phyloP scores from a whole-genome alignment of 2,797 vertebrate genomes.

The Coracias cyanogaster region DNA sequence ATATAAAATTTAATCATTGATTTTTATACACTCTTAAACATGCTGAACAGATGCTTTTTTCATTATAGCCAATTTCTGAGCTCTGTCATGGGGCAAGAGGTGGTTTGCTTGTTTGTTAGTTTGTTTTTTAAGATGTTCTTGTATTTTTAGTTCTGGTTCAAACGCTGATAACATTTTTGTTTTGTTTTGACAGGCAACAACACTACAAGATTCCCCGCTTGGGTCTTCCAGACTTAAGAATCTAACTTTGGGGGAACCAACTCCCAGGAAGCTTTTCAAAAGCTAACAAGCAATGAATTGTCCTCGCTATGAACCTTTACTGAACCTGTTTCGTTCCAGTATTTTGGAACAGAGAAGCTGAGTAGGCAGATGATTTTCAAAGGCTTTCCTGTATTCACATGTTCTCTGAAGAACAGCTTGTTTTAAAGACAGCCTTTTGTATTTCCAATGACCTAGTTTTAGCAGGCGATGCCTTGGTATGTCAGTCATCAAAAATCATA shows the following conservation, averaged over 20 bases:
- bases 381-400: background rate
- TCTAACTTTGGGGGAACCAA: slow-evolving; percentile 62
- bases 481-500: background rate
- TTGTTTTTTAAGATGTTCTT: background rate
- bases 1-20: background rate
- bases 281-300: background rate
- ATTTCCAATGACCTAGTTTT: background rate
- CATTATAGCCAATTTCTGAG: background rate
- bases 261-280: slow-evolving; percentile 75
- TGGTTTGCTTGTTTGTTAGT: too few relatives aligned
- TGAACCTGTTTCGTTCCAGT: background rate
- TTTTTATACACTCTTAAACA: background rate
- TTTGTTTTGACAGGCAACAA: slow-evolving; percentile 60
- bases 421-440: background rate
- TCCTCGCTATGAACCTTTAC: background rate
- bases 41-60: background rate
- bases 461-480: background rate
- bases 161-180: background rate
- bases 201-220: slow-evolving; percentile 70
- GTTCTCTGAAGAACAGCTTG: background rate
- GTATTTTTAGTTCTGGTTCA: background rate
- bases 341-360: background rate
- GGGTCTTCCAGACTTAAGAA: slow-evolving; percentile 66
- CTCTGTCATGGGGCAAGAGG: background rate
- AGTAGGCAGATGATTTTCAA: background rate